phyloP scores from a whole-genome alignment of 2,888 invertebrate genomes.

The Hypsopygia costalis region DNA sequence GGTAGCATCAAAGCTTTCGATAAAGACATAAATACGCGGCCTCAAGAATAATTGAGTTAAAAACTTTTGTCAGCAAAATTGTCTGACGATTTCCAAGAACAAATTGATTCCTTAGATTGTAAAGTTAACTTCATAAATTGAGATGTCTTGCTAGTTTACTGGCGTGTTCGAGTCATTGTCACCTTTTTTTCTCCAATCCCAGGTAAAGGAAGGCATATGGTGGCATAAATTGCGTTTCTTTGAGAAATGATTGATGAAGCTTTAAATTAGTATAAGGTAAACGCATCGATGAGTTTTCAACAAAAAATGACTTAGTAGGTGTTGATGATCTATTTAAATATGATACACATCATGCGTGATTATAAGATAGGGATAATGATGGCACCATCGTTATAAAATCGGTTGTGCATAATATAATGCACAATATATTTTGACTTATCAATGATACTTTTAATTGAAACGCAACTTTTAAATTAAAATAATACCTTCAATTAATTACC shows the following conservation, averaged over 20 bases:
- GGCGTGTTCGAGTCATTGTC: conserved; percentile 61
- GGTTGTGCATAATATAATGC: too few species aligned
- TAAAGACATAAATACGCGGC: conserved; percentile 39
- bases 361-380: conserved; percentile 22
- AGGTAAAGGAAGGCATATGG: conserved; percentile 65
- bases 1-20: conserved; percentile 43
- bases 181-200: conserved; percentile 56
- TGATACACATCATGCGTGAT: conserved; percentile 32
- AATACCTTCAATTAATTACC: too few species aligned
- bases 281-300: conserved; percentile 42
- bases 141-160: conserved; percentile 67
- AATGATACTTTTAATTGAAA: too few species aligned
- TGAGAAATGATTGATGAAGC: conserved; percentile 65
- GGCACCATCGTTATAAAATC: conserved; percentile 6
- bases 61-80: conserved; percentile 38
- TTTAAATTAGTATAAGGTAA: conserved; percentile 56
- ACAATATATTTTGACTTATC: too few species aligned
- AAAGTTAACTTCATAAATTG: conserved; percentile 59
- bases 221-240: conserved; percentile 56
- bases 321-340: conserved; percentile 50
- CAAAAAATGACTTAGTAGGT: conserved; percentile 41
- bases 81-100: conserved; percentile 37
- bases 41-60: conserved; percentile 33
- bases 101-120: conserved; percentile 37
- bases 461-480: too few species aligned